phyloP scores from a whole-genome alignment of 2,888 invertebrate genomes.

The Agriotes lineatus region DNA sequence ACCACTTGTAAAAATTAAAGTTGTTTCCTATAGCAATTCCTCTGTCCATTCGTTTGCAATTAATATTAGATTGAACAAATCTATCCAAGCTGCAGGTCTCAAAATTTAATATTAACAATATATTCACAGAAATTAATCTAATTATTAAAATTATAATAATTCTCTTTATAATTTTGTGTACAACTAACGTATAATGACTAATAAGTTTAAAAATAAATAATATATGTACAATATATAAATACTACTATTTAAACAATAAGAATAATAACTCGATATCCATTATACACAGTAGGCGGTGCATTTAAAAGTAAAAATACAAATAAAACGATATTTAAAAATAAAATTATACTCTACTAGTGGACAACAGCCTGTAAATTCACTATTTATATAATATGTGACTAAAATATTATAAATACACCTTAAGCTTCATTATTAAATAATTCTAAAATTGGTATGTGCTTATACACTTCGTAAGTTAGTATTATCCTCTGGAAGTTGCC shows the following conservation, averaged over 20 bases:
- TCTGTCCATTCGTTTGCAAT: no score
- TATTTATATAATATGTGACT: conserved; percentile 24
- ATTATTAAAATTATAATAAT: conserved; percentile 2
- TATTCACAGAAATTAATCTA: background rate
- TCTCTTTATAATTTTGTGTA: conserved; percentile 1
- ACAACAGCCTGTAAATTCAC: conserved; percentile 26
- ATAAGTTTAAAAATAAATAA: conserved; percentile 25
- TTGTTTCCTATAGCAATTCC: no score
- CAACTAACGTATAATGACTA: conserved; percentile 5
- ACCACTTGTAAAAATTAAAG: no score
- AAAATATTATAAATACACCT: conserved; percentile 24
- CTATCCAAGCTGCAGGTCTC: no score
- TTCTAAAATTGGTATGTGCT: conserved; percentile 25
- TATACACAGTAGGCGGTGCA: conserved; percentile 5
- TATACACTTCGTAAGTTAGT: background rate
- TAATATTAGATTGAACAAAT: no score
- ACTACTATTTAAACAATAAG: conserved; percentile 6
- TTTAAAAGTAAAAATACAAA: conserved; percentile 10
- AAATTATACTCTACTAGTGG: conserved; percentile 20
- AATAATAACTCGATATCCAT: conserved; percentile 10
- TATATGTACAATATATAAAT: conserved; percentile 18
- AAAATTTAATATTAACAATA: background rate
- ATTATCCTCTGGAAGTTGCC: background rate
- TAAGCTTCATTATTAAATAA: conserved; percentile 26
- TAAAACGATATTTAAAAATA: conserved; percentile 23